Base-by-base conservation (phyloP, 2,113 vertebrate species). In the Poeciliopsis turrubarensis region DNA sequence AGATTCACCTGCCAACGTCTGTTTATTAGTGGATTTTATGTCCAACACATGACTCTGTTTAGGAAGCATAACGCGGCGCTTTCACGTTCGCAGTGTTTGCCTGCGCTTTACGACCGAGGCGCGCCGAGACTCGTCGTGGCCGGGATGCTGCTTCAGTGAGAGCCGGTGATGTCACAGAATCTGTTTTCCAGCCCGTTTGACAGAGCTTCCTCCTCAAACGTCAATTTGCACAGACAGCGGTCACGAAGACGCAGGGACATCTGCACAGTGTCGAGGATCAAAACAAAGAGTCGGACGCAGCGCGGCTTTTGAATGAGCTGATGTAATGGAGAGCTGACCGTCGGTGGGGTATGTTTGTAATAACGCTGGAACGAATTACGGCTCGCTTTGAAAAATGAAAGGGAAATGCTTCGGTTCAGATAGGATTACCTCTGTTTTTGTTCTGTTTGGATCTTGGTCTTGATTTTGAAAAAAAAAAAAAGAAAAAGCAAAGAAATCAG, bases 41-140 rank as follows among this genome's bases (percentile, higher is more conserved):
- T 84, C 41, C 25, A 84, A 90, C 93, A 93, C 81, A 91, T 91
- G 91, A 81, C 83, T 89, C 74, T 87, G 82, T 89, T 94, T 93
- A 93, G 77, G 70, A 92, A 87, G 80, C 78, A 81, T 86, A 82
- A 89, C 77, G 84, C 80, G 80, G 67, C 75, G 81, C 57, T 90
- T 89, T 78, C 62, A 89, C 80, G 82, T 86, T 77, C 78, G 26
- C 69, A 73, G 71, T 61, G 81, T 74, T 81, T 83, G 75, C 77
- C 67, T 12, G 39, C 68, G 39, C 44, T 85, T 77, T 41, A 34
- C 17, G 8, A n/a, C 34, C 8, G 75, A 62, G 61, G 72, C 61
- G 74, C 65, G 29, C 2, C 69, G 60, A 75, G 78, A 81, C 72
- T 67, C 62, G 81, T 60, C 80, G 57, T 80, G 81, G 65, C 68